Percentiles rank a stretch among this genome's conserved stretches.
These are phyloP conservation scores for Palythoa heliodiscus DNA, from an alignment of 92 coral and sea anemone genomes.

Conservation along the genomic window DNA sequence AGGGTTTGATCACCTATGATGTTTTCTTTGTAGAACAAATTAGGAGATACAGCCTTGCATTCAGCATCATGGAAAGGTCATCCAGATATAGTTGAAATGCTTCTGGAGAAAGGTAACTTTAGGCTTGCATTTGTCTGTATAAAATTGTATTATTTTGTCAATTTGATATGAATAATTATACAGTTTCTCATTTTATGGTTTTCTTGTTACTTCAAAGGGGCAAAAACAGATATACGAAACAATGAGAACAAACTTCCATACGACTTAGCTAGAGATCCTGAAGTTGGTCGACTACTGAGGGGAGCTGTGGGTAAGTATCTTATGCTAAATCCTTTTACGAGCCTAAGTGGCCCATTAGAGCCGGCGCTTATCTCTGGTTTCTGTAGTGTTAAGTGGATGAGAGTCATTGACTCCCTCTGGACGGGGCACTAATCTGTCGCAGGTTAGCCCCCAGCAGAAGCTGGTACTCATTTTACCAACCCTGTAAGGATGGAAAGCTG, in stretches of 20 bases:
- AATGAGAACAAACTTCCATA: slow-evolving; percentile 83
- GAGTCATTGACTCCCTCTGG: too few relatives aligned
- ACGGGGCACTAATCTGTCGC: too few relatives aligned
- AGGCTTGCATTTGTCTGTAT: not conserved
- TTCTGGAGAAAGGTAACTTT: slow-evolving; percentile 75
- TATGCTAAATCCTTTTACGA: too few relatives aligned
- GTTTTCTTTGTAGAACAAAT: slow-evolving; percentile 69
- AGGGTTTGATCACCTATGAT: not conserved
- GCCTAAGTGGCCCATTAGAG: too few relatives aligned
- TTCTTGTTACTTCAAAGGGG: slow-evolving; percentile 57
- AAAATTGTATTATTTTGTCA: too few relatives aligned
- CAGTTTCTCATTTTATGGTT: not conserved
- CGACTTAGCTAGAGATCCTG: slow-evolving; percentile 93
- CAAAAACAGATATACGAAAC: slow-evolving; percentile 84
- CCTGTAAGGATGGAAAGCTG: too few relatives aligned
- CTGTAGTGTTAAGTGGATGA: too few relatives aligned
- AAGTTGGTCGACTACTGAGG: slow-evolving; percentile 83
- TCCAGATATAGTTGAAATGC: slow-evolving; percentile 86
- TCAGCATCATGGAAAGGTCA: slow-evolving; percentile 97
- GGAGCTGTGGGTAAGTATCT: slow-evolving; percentile 81
- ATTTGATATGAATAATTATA: not conserved
- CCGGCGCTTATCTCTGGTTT: too few relatives aligned
- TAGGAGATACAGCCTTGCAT: slow-evolving; percentile 95
- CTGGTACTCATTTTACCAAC: too few relatives aligned
- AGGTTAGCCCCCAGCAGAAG: too few relatives aligned